These are phyloP conservation scores for Sinocyclocheilus anshuiensis DNA, from an alignment of 2,113 vertebrate genomes.

Conservation along the genomic window DNA sequence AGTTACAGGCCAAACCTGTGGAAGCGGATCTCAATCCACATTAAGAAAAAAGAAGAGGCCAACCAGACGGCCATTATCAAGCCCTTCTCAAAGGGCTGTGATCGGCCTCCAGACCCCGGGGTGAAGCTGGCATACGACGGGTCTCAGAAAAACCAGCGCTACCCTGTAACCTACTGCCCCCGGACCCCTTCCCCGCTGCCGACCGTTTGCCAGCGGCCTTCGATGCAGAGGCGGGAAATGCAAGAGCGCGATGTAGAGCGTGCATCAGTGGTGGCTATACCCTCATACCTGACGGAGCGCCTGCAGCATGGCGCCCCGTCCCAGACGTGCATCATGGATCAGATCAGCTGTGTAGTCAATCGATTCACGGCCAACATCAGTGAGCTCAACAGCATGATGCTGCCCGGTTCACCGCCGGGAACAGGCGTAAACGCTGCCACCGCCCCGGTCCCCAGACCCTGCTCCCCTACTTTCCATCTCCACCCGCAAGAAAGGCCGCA, in stretches of 20 bases:
- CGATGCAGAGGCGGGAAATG: constrained; percentile 74
- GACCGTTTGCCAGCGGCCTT: constrained; percentile 80
- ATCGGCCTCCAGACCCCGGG: constrained; percentile 71
- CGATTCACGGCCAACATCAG: constrained; percentile 97
- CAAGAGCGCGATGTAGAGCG: constrained; percentile 69
- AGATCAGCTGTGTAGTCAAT: constrained; percentile 96
- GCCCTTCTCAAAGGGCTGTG: constrained; percentile 88
- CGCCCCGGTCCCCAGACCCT: constrained; percentile 67
- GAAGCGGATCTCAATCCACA: constrained; percentile 93
- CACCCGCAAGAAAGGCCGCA: constrained; percentile 81
- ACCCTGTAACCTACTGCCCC: constrained; percentile 73
- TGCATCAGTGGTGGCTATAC: constrained; percentile 55
- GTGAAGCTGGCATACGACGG: constrained; percentile 77
- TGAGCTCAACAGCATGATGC: constrained; percentile 95
- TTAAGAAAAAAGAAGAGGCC: constrained; percentile 88
- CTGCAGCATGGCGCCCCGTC: constrained; percentile 78
- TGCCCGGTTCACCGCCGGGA: constrained; percentile 71
- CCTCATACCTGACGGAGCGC: constrained; percentile 79
- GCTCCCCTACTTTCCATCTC: constrained; percentile 79
- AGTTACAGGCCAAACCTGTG: constrained; percentile 90
- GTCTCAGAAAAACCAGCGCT: constrained; percentile 78
- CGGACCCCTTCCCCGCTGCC: constrained; percentile 84
- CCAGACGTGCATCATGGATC: constrained; percentile 93
- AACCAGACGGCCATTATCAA: constrained; percentile 98
- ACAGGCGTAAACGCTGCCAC: constrained; percentile 66